Conservation (phyloP, 2,113 vertebrate species). For the Cynoglossus semilaevis region DNA sequence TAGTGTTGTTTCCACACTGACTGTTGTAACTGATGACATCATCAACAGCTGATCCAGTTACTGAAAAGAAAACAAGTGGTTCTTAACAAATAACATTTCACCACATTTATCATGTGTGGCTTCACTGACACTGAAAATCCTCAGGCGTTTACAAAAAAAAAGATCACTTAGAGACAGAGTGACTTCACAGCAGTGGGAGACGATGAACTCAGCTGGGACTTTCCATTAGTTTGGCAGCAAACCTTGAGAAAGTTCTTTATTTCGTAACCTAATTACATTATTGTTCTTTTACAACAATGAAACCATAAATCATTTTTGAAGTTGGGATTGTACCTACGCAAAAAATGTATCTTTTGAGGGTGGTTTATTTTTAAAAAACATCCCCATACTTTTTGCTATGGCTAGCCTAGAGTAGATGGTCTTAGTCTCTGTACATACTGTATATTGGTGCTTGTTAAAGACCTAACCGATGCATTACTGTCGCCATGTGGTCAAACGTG, state of each 20-base stretch:
- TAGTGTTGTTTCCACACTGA: not conserved
- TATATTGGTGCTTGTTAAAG: too few relatives aligned
- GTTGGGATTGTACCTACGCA: too few relatives aligned
- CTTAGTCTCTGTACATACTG: too few relatives aligned
- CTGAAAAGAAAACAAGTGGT: not conserved
- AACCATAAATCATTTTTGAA: too few relatives aligned
- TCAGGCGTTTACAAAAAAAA: conserved; percentile 27
- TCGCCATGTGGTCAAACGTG: too few relatives aligned
- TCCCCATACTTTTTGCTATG: too few relatives aligned
- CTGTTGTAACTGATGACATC: conserved; percentile 2
- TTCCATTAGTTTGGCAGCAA: conserved; percentile 36
- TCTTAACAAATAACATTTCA: conserved; percentile 20
- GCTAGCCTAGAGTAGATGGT: too few relatives aligned
- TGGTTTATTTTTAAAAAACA: too few relatives aligned
- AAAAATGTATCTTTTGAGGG: too few relatives aligned
- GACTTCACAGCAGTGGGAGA: conserved; percentile 41
- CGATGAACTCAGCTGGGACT: conserved; percentile 39
- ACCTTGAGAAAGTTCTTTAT: conserved; percentile 21
- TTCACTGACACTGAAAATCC: conserved; percentile 22
- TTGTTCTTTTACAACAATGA: too few relatives aligned
- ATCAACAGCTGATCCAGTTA: conserved; percentile 6
- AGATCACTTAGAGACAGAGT: conserved; percentile 14
- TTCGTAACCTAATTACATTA: not conserved
- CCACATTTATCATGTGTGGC: conserved; percentile 27
- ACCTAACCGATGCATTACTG: too few relatives aligned